Conservation (phyloP, 2,113 vertebrate genomes). For the Percopsis transmontana region DNA sequence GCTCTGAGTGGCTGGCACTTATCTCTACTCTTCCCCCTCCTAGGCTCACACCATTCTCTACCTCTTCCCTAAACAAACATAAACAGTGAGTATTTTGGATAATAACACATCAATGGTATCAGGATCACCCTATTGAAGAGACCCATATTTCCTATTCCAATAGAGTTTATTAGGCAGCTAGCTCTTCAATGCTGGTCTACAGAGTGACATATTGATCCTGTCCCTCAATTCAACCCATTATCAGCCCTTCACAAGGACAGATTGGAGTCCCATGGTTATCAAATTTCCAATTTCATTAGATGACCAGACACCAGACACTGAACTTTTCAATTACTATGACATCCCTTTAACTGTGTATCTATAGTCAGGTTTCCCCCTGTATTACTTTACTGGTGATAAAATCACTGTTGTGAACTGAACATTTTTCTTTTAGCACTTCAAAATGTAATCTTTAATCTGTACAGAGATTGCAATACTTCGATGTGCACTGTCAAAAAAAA, state of each 20-base stretch:
- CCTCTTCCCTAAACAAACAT: too few species aligned
- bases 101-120: not conserved
- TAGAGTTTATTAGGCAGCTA: constrained; percentile 6
- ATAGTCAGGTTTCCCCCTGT: not conserved
- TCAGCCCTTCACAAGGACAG: constrained; percentile 39
- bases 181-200: constrained; percentile 22
- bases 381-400: constrained; percentile 2
- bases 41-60: too few species aligned
- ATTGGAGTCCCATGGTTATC: constrained; percentile 60
- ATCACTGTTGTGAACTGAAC: not conserved
- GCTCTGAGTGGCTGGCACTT: too few species aligned
- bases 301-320: constrained; percentile 35
- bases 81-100: too few species aligned
- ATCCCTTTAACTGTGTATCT: constrained; percentile 19
- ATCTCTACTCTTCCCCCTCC: too few species aligned
- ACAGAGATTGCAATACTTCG: too few species aligned
- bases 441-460: too few species aligned
- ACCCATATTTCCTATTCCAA: not conserved
- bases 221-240: constrained; percentile 59
- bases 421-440: too few species aligned
- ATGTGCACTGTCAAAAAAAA: too few species aligned
- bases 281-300: constrained; percentile 45
- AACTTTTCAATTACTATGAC: constrained; percentile 46
- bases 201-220: constrained; percentile 57
- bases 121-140: constrained; percentile 13